Evolutionary conservation across 2,888 invertebrate species (phyloP), one percentile per base, ranked within the genome.

Genomic region (Spilosoma lubricipeda): DNA sequence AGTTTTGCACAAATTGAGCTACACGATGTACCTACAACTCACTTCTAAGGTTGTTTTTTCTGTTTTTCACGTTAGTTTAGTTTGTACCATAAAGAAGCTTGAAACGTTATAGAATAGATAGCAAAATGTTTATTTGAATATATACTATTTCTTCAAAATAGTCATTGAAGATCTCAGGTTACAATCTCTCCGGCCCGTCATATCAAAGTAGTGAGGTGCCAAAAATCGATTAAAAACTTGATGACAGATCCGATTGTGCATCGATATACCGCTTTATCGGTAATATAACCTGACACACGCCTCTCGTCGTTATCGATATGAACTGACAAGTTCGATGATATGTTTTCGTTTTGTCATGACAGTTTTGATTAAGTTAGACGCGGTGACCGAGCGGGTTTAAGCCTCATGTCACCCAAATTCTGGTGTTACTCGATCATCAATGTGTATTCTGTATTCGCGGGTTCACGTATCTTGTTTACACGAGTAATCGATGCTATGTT

Each of bases 211-310:
- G 39, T 48, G 65, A 83, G 79, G 85, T 80, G 84, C 82, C 80
- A 84, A 84, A 81, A 85, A 85, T 85, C 85, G 84, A 85, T 85
- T 82, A 85, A 80, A 84, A 82, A 74, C 75, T 77, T 67, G 85
- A 81, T 82, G 85, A 85, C 81, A 81, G 70, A 76, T 82, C 75
- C 27, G 84, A 84, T 84, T 84, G 80, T 81, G 82, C 85, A 85
- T 83, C 80, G 84, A 85, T 82, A 77, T 72, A 81, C 56, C 67
- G 71, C 63, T 71, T 73, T 73, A 85, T 82, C 73, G 78, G 64
- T 85, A 85, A 85, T 85, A 75, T 80, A 75, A 83, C 80, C 77
- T 82, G 85, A 85, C 85, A 75, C 77, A 76, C 77, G 70, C 72
- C 80, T 77, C 74, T 79, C 81, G 79, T 85, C 77, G 70, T 65